Evolutionary conservation across 2,113 vertebrate genomes (phyloP).

Genomic region (Hypomesus transpacificus): DNA sequence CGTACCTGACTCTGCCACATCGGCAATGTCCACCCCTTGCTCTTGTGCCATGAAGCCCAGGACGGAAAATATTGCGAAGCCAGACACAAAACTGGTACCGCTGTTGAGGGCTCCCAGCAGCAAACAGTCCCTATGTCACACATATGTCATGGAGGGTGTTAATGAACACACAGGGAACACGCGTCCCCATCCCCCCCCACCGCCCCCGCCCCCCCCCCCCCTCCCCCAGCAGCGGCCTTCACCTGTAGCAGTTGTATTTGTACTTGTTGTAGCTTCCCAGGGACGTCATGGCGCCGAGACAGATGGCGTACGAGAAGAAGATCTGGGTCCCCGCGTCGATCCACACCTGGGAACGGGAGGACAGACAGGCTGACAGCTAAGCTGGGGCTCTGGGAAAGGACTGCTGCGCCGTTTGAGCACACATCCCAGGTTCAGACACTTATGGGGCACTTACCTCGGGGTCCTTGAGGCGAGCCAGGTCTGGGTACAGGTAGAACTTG

Average conservation of each 20-base stretch:
- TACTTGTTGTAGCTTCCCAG: slow-evolving; percentile 99
- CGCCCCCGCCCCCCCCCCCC: slow-evolving; percentile 34
- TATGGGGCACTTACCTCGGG: slow-evolving; percentile 81
- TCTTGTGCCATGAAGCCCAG: slow-evolving; percentile 99
- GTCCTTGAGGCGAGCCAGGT: slow-evolving; percentile 86
- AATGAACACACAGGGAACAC: slow-evolving; percentile 88
- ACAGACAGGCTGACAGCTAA: slow-evolving; percentile 59
- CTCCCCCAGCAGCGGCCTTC: slow-evolving; percentile 67
- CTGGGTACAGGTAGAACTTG: slow-evolving; percentile 96
- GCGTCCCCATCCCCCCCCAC: slow-evolving; percentile 37
- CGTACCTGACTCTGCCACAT: slow-evolving; percentile 99
- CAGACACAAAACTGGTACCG: slow-evolving; percentile 99
- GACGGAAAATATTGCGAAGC: slow-evolving; percentile 99
- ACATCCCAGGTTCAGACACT: no score
- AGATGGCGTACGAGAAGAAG: slow-evolving; percentile 99
- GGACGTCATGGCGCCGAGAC: slow-evolving; percentile 98
- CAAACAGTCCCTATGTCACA: slow-evolving; percentile 99
- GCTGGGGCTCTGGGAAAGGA: no score
- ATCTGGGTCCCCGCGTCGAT: slow-evolving; percentile 98
- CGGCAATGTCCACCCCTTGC: slow-evolving; percentile 99
- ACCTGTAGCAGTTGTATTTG: slow-evolving; percentile 99
- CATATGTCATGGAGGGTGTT: slow-evolving; percentile 99
- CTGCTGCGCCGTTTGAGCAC: no score
- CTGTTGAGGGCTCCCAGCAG: slow-evolving; percentile 99
- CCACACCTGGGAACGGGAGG: slow-evolving; percentile 80